Evolutionary conservation across 2,113 vertebrate genomes (phyloP), one percentile per base, ranked within the genome.

Genomic region (Larimichthys crocea): DNA sequence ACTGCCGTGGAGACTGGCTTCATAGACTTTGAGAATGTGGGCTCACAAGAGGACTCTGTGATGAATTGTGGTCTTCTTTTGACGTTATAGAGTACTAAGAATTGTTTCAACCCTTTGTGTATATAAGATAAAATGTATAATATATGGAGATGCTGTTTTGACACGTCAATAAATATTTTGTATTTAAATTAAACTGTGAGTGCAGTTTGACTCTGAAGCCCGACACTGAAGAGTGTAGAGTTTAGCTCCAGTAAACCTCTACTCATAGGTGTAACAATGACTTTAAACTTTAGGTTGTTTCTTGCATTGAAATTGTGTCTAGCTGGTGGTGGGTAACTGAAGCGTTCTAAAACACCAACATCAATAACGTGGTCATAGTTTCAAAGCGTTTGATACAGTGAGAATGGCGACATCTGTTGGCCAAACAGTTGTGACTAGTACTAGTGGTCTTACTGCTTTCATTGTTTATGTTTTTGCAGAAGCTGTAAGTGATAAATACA

Each of bases 111-210:
- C 3, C 29, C 29, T 24, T 42, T 49, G 6, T 90, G 84, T 90
- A 89, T 20, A 88, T 88, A 88, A 31, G 12, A 76, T 70, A 15
- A 22, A 24, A 71, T 60, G 8, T 80, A 12, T 89, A 80, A 83
- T 86, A 84, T 89, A 80, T 71, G 15, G 3, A 69, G 42, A 52
- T 78, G 60, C 24, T 64, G 10, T 72, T 74, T 73, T 67, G 57
- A 1, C 14, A 15, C 42, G 7, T 69, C 3, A 87, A 71, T 90
- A 86, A 86, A 91, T 60, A 3, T 78, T 87, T 87, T 83, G 1
- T 79, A 59, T 76, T 75, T 10, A 52, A 89, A 68, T 1, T 3
- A 20, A 82, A 73, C 24, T 62, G 26, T 29, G 65, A 20, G 15
- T 64, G 10, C 1, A 10, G 29, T 24, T 35, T 22, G 4, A 65